phyloP scores from a whole-genome alignment of 2,888 invertebrate species.

The Amphipyra tragopoginis region DNA sequence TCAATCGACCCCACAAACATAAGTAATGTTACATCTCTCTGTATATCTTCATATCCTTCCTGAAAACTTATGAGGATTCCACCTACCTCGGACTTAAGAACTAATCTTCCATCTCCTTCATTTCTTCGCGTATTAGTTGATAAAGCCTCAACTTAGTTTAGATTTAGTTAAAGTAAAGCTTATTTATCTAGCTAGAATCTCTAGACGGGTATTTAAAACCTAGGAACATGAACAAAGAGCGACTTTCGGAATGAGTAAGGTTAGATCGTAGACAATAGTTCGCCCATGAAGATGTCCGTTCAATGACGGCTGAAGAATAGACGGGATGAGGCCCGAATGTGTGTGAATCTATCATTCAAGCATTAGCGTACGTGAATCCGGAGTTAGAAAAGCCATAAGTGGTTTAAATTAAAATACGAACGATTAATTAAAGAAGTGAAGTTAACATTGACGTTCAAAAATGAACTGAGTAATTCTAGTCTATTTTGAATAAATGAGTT shows the following conservation, averaged over 20 bases:
- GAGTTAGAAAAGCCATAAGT: not conserved
- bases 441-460: too few species aligned
- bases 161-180: not conserved
- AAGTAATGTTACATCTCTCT: too few species aligned
- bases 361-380: not conserved
- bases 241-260: constrained; percentile 56
- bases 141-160: constrained; percentile 1
- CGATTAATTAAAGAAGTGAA: too few species aligned
- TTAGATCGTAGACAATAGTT: constrained; percentile 55
- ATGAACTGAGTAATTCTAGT: too few species aligned
- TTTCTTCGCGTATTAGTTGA: not conserved
- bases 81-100: not conserved
- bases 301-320: constrained; percentile 59
- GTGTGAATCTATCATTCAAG: constrained; percentile 21
- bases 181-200: constrained; percentile 24
- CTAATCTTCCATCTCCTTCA: not conserved
- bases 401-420: not conserved
- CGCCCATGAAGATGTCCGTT: constrained; percentile 58
- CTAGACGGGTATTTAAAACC: constrained; percentile 26
- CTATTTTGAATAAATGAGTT: too few species aligned
- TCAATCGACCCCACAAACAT: too few species aligned
- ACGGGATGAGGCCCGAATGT: constrained; percentile 26
- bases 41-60: not conserved
- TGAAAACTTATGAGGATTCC: not conserved
- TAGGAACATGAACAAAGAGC: constrained; percentile 47